phyloP scores from a whole-genome alignment of 1,140 invertebrate genomes.

The Pogonus chalceus region DNA sequence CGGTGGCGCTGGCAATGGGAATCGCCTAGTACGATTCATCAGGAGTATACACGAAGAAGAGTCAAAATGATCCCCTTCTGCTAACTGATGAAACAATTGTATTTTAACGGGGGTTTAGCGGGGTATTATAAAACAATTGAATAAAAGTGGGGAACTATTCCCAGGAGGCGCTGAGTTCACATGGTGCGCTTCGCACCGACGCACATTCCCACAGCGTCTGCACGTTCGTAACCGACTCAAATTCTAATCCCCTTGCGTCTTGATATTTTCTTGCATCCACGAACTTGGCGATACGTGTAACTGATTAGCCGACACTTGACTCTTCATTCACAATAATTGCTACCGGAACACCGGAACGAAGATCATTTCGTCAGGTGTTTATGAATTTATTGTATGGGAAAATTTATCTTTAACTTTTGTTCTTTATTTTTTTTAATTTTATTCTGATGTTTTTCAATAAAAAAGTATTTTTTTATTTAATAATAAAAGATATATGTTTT shows the following conservation, averaged over 20 bases:
- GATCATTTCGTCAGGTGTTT: no score
- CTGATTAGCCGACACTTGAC: neutral
- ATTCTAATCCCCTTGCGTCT: neutral
- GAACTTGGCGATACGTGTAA: conserved; percentile 1
- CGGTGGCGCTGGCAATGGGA: neutral
- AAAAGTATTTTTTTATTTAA: no score
- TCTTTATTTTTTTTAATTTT: no score
- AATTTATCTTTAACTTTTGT: no score
- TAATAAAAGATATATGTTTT: no score
- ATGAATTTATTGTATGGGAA: no score
- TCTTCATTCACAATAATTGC: neutral
- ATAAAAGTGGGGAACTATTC: conserved; percentile 12
- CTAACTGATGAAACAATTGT: neutral
- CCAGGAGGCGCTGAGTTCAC: conserved; percentile 16
- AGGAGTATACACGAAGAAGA: neutral
- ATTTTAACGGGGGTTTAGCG: neutral
- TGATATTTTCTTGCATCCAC: neutral
- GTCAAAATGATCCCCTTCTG: neutral
- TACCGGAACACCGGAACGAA: no score
- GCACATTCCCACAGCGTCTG: conserved; percentile 23
- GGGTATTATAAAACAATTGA: no score
- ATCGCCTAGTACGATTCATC: neutral
- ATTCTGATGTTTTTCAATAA: no score
- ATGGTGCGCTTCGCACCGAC: conserved; percentile 20
- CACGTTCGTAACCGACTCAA: neutral